Base-by-base conservation (phyloP, 2,113 vertebrate species). In the Pungitius pungitius region DNA sequence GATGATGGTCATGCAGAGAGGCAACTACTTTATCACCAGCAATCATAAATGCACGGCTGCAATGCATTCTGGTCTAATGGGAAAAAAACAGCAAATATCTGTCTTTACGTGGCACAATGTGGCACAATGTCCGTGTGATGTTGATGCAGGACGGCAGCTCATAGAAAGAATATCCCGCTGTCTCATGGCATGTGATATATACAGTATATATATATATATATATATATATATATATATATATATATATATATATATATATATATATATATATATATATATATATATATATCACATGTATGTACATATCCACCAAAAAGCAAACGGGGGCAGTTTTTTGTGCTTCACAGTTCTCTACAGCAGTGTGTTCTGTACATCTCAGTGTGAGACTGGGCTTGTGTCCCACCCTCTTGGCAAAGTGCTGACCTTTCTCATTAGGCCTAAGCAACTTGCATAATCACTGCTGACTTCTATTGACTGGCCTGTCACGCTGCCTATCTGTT, bases 371-470 rank as follows among this genome's bases (percentile, higher is more conserved):
- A 83, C 75, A 78, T 84, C 83, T 47, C 82, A 85, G 81, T 73
- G 82, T 85, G 84, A 84, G 79, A 64, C 84, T 84, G 87, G 87
- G 85, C 89, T 73, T 45, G 70, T 58, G 80, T 89, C 87, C 90
- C 85, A 79, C 70, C 69, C 82, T 82, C 85, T 89, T 92, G 90
- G 90, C 89, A 88, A 89, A 15, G 78, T 20, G 60, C 85, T 86
- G 82, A 89, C 76, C 80, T 79, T 87, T 79, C 87, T 92, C 90
- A 93, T 92, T 92, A 90, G 77, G 77, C 83, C 83, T 89, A 91
- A 91, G 88, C 85, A 86, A 91, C 89, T 89, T 89, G 83, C 83
- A 92, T 93, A 93, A 93, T 92, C 91, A 90, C 90, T 91, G 83
- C 89, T 88, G 91, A 91, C 90, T 89, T 86, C 86, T 89, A 93